phyloP scores from a whole-genome alignment of 2,797 vertebrate genomes.

The Adrianichthys oophorus region DNA sequence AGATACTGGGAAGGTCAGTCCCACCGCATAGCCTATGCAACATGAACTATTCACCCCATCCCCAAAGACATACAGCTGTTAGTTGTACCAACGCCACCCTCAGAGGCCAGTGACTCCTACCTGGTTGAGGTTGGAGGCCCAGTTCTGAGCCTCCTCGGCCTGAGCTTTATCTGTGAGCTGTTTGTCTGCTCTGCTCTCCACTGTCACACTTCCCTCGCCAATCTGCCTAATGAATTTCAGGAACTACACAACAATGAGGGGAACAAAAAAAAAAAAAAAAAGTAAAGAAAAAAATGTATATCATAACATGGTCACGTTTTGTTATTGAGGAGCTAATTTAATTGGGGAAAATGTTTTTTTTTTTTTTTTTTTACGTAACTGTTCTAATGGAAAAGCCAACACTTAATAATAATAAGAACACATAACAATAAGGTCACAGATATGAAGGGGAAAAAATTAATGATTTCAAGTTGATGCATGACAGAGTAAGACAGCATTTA shows the following conservation, averaged over 20 bases:
- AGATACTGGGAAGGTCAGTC: constrained; percentile 56
- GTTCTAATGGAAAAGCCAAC: constrained; percentile 2
- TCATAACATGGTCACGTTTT: constrained; percentile 34
- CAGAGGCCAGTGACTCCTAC: constrained; percentile 79
- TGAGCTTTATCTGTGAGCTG: constrained; percentile 88
- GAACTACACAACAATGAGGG: constrained; percentile 85
- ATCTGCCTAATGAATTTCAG: constrained; percentile 99
- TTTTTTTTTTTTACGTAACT: too few species aligned
- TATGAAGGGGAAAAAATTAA: constrained; percentile 38
- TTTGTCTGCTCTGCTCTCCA: constrained; percentile 94
- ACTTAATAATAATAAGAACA: constrained; percentile 3
- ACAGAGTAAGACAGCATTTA: constrained; percentile 63
- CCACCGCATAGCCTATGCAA: constrained; percentile 44
- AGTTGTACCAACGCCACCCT: constrained; percentile 46
- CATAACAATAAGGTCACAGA: constrained; percentile 37
- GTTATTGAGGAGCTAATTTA: constrained; percentile 13
- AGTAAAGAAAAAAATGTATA: constrained; percentile 64
- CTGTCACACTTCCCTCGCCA: constrained; percentile 98
- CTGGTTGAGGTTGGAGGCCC: constrained; percentile 99
- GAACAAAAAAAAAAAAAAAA: constrained; percentile 31
- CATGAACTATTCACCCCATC: constrained; percentile 30
- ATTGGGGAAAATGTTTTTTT: not conserved
- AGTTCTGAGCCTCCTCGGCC: constrained; percentile 94
- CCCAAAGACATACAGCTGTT: constrained; percentile 23
- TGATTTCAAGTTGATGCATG: constrained; percentile 2